phyloP scores from a whole-genome alignment of 1,140 invertebrate species.

The Kradibia gibbosae region DNA sequence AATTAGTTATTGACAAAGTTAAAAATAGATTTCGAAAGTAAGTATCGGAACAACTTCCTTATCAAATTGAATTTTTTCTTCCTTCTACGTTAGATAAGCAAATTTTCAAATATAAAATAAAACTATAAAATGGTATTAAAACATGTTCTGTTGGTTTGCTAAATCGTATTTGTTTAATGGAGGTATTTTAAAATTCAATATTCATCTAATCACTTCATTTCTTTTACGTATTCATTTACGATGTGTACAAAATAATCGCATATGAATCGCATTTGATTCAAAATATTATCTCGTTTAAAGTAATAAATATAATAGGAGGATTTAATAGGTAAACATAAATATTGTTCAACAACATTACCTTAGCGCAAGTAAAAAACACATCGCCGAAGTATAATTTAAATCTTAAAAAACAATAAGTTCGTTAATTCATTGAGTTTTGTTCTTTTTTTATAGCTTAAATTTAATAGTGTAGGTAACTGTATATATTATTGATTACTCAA shows the following conservation, averaged over 20 bases:
- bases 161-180: neutral
- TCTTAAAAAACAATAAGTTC: neutral
- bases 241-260: too few species aligned
- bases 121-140: neutral
- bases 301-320: neutral
- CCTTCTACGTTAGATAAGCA: neutral
- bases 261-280: too few species aligned
- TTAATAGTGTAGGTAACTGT: neutral
- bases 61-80: neutral
- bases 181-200: neutral
- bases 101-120: conserved; percentile 1
- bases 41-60: neutral
- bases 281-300: too few species aligned
- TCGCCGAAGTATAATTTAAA: too few species aligned
- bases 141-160: neutral
- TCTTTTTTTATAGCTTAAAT: neutral
- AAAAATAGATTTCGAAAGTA: neutral
- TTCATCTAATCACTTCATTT: neutral
- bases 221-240: neutral
- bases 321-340: neutral
- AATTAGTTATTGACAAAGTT: neutral
- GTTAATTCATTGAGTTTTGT: neutral
- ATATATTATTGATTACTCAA: neutral
- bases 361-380: too few species aligned
- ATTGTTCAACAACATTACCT: neutral